Evolutionary conservation across 2,113 vertebrate genomes (phyloP), one percentile per base, ranked within the genome.

Genomic region (Seriola dumerili): DNA sequence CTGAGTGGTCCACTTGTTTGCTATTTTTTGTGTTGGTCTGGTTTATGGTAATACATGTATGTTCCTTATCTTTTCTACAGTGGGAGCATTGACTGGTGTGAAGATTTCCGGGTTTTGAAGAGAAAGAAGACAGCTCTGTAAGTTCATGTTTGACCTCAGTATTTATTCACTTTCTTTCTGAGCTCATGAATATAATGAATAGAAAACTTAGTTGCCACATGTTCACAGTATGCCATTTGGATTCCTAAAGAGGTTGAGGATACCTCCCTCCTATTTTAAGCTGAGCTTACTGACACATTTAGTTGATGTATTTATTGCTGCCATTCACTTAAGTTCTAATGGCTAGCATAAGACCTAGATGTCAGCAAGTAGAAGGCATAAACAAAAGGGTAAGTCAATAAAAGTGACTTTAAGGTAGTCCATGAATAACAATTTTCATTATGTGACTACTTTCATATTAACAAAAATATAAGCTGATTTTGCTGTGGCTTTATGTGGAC

Each of bases 61-160:
- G 21, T 75, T 72, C 34, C 36, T 71, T n/a, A 19, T 86, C 16
- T 85, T 25, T 84, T 88, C 23, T 63, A 90, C 90, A 91, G 90
- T 4, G 12, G 62, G 68, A 50, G 63, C 75, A 7, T 72, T 68
- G 29, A 65, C 72, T 36, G 55, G 11, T 23, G 42, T 36, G 62
- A 84, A 75, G 81, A 78, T 58, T 63, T 61, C 72, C 46, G 0
- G 21, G 58, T 52, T 84, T 11, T 38, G 79, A 84, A 82, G 81
- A 73, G 77, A 87, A 88, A 80, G 94, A 95, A 95, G 93, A 91
- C 93, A 70, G 7, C 94, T 85, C 81, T 93, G 95, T 95, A 94
- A 95, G 94, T 94, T 77, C 42, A 25, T 78, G 1, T 85, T 83
- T 63, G 48, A 69, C 14, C 16, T 58, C 3, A 67, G 3, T 46